Conservation (phyloP, 2,797 vertebrate species). For the Takifugu ocellatus region DNA sequence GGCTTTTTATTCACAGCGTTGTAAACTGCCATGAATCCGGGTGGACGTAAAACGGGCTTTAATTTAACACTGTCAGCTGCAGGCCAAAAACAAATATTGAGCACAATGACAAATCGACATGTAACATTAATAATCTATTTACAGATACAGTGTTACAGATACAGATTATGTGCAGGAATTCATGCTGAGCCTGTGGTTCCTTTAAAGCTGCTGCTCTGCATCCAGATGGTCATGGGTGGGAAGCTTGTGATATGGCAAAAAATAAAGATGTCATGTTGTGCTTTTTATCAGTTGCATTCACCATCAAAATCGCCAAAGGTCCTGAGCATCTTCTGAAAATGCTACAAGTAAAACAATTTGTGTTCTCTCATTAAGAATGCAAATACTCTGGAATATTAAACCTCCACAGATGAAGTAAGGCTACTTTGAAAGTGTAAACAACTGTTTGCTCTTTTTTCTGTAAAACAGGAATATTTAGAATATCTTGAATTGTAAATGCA, state of each 20-base stretch:
- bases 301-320: not conserved
- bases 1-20: not conserved
- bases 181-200: not conserved
- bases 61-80: not conserved
- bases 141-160: too few relatives aligned
- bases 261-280: not conserved
- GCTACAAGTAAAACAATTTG: not conserved
- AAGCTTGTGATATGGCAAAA: slow-evolving; percentile 1
- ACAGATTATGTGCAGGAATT: too few relatives aligned
- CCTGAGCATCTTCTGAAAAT: not conserved
- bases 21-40: slow-evolving; percentile 1
- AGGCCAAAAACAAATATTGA: too few relatives aligned
- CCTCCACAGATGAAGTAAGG: not conserved
- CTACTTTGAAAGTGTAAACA: not conserved
- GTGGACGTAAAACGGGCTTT: slow-evolving; percentile 31
- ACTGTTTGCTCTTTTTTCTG: not conserved
- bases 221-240: slow-evolving; percentile 31
- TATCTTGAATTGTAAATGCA: not conserved
- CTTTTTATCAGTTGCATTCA: not conserved
- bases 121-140: too few relatives aligned
- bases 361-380: not conserved
- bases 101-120: too few relatives aligned
- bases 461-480: too few relatives aligned
- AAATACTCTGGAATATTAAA: not conserved
- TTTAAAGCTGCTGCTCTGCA: slow-evolving; percentile 6